phyloP scores from a whole-genome alignment of 30 jellyfish, hydroid and myxozoan genomes.

The Sanderia malayensis region DNA sequence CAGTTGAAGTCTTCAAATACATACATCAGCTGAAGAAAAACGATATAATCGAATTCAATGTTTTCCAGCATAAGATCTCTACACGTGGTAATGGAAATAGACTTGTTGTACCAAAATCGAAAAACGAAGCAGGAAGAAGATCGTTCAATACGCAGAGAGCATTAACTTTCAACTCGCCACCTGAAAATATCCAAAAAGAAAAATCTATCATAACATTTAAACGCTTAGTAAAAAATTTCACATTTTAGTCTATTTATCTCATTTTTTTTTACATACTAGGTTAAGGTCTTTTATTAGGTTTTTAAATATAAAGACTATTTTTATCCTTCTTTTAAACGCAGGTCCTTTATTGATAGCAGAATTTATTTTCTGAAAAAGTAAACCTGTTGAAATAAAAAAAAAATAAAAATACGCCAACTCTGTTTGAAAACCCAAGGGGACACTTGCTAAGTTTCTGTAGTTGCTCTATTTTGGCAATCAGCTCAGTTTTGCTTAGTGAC shows the following conservation, averaged over 20 bases:
- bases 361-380: conserved; percentile 19
- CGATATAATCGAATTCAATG: conserved; percentile 17
- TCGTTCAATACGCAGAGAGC: conserved; percentile 31
- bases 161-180: conserved; percentile 21
- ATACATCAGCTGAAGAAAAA: conserved; percentile 7
- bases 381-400: conserved; percentile 20
- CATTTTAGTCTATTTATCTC: conserved; percentile 2
- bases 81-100: conserved; percentile 38
- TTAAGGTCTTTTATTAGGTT: conserved; percentile 4
- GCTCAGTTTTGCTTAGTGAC: too few relatives aligned
- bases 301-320: conserved; percentile 7
- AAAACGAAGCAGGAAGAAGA: conserved; percentile 30
- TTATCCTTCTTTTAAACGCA: conserved; percentile 28
- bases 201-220: conserved; percentile 18
- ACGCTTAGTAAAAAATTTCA: conserved; percentile 25
- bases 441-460: too few relatives aligned
- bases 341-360: conserved; percentile 36
- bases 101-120: conserved; percentile 39
- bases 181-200: conserved; percentile 20
- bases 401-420: too few relatives aligned
- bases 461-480: too few relatives aligned
- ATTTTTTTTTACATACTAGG: background rate
- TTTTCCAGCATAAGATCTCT: conserved; percentile 26
- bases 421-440: too few relatives aligned
- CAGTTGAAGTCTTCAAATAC: background rate